Evolutionary conservation across 2,113 vertebrate genomes (phyloP).

Genomic region (Oreotrochilus melanogaster): DNA sequence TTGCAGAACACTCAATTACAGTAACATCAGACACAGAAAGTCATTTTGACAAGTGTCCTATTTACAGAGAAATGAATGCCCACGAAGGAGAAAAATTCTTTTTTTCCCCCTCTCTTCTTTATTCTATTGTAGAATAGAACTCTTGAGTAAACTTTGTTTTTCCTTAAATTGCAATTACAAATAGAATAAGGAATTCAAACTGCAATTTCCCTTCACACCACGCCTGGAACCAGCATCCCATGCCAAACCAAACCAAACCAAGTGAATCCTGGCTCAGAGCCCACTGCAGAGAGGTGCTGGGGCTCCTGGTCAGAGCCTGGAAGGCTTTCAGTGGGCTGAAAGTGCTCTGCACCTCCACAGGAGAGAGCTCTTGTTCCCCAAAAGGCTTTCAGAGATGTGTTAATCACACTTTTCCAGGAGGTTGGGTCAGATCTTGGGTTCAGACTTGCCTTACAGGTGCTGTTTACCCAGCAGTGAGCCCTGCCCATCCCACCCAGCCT

Average conservation of each 20-base stretch:
- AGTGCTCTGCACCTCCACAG: not conserved
- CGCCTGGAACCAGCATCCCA: not conserved
- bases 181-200: not conserved
- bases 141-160: not conserved
- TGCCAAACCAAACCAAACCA: not conserved
- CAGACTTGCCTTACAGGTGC: not conserved
- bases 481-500: not conserved
- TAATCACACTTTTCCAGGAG: too few relatives aligned
- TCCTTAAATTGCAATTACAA: not conserved
- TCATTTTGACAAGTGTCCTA: not conserved
- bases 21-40: not conserved
- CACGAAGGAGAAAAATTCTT: not conserved
- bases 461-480: not conserved
- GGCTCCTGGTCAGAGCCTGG: not conserved
- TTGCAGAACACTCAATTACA: not conserved
- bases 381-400: not conserved
- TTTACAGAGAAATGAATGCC: not conserved
- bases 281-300: too few relatives aligned
- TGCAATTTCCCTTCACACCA: rapidly evolving
- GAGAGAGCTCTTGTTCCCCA: rapidly evolving
- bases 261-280: not conserved
- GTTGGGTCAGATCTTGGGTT: not conserved
- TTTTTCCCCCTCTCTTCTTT: not conserved
- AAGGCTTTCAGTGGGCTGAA: not conserved
- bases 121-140: not conserved